phyloP scores from a whole-genome alignment of 1,140 invertebrate species.

The Drosophila yakuba region DNA sequence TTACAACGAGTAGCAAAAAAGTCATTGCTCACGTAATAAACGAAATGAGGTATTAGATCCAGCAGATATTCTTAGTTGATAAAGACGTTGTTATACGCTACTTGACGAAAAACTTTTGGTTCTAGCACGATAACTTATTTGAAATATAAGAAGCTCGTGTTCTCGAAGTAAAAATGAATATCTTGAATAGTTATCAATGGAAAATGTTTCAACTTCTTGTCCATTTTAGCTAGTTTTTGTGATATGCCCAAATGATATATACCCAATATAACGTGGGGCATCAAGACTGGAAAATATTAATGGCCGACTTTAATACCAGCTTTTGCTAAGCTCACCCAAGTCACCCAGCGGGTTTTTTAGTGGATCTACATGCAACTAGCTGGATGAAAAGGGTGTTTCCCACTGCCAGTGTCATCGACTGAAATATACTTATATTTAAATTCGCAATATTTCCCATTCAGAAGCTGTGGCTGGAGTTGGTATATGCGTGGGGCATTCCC shows the following conservation, averaged over 20 bases:
- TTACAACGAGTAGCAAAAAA: slow-evolving; percentile 18
- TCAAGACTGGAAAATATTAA: slow-evolving; percentile 4
- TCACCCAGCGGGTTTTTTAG: slow-evolving; percentile 30
- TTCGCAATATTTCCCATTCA: slow-evolving; percentile 33
- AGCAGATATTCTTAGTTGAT: not conserved
- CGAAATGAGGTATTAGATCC: not conserved
- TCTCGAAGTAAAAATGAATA: not conserved
- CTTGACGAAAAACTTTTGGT: not conserved
- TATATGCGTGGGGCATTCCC: slow-evolving; percentile 8
- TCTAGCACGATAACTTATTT: not conserved
- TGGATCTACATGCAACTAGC: slow-evolving; percentile 12
- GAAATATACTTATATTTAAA: slow-evolving; percentile 14
- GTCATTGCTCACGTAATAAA: slow-evolving; percentile 10
- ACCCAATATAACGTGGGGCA: not conserved
- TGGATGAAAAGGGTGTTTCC: slow-evolving; percentile 24
- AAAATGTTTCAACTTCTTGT: no score
- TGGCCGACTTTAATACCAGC: slow-evolving; percentile 20
- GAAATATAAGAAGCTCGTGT: not conserved
- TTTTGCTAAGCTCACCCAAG: slow-evolving; percentile 30
- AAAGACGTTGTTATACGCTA: not conserved
- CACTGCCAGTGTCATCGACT: slow-evolving; percentile 11
- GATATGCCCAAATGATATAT: not conserved
- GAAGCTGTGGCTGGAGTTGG: not conserved
- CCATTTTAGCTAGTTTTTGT: no score
- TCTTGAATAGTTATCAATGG: no score